A percentile compares a stretch with the other conserved stretches of the same genome.
phyloP scores from a whole-genome alignment of 2,888 invertebrate species.

The Danaus chrysippus region DNA sequence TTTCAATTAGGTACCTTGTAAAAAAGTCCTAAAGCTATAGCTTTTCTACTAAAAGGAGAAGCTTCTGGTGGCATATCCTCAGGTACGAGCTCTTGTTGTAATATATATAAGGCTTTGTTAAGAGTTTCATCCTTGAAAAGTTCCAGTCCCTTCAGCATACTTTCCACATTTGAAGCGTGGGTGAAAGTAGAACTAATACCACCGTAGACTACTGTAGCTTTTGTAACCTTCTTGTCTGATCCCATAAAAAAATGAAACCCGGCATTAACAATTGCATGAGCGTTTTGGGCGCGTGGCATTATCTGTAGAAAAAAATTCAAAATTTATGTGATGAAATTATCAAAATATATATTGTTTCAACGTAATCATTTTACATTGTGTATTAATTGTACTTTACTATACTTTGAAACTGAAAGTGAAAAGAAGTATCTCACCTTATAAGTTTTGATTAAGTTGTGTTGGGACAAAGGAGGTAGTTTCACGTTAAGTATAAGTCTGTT shows the following conservation, averaged over 20 bases:
- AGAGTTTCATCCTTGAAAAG: slow-evolving; percentile 65
- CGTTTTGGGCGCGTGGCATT: slow-evolving; percentile 86
- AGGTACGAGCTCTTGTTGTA: slow-evolving; percentile 82
- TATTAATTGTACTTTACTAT: no score
- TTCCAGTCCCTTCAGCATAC: slow-evolving; percentile 59
- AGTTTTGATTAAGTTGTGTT: slow-evolving; percentile 53
- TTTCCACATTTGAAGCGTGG: slow-evolving; percentile 80
- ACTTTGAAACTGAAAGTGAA: no score
- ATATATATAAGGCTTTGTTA: slow-evolving; percentile 66
- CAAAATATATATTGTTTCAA: background rate
- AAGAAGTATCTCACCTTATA: slow-evolving; percentile 54
- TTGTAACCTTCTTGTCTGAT: slow-evolving; percentile 54
- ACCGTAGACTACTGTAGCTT: slow-evolving; percentile 82
- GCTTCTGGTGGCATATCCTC: slow-evolving; percentile 83
- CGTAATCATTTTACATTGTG: no score
- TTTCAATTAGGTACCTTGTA: slow-evolving; percentile 82
- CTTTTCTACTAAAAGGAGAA: slow-evolving; percentile 83
- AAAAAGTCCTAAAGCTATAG: slow-evolving; percentile 86
- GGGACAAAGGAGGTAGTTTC: slow-evolving; percentile 64
- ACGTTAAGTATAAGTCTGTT: slow-evolving; percentile 67
- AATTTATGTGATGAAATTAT: background rate
- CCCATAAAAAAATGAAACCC: slow-evolving; percentile 83
- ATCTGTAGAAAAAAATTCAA: slow-evolving; percentile 73
- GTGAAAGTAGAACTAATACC: slow-evolving; percentile 77
- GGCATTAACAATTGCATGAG: slow-evolving; percentile 88